Evolutionary conservation across 2,888 invertebrate species (phyloP).

Genomic region (Erebia ligea): DNA sequence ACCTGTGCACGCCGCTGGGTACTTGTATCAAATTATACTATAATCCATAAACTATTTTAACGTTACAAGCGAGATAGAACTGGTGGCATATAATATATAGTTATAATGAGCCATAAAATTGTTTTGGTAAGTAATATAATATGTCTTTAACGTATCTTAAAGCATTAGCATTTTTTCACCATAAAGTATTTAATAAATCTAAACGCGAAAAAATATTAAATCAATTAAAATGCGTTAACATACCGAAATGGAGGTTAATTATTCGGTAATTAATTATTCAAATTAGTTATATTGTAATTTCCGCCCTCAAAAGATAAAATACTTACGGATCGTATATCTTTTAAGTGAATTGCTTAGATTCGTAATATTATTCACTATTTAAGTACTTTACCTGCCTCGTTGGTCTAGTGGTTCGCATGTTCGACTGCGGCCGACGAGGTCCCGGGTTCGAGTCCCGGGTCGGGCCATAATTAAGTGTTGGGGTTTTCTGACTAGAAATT

Average conservation of each 20-base stretch:
- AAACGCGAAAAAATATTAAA: neutral
- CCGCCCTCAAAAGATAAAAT: neutral
- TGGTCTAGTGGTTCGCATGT: no score
- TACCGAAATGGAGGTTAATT: neutral
- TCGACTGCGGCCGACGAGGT: no score
- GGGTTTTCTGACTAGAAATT: no score
- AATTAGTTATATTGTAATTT: neutral
- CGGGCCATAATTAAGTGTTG: no score
- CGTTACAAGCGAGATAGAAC: no score
- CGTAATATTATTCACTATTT: no score
- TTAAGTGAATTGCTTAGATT: neutral
- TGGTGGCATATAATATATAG: no score
- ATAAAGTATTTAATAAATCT: neutral
- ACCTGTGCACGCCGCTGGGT: no score
- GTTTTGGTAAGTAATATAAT: neutral
- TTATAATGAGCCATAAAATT: neutral
- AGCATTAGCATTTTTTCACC: neutral
- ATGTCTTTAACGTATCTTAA: neutral
- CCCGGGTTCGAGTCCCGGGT: no score
- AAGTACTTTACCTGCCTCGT: no score
- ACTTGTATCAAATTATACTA: no score
- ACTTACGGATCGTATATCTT: neutral
- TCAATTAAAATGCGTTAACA: constrained; percentile 1
- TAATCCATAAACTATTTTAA: no score
- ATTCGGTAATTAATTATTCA: neutral